These are phyloP conservation scores for Dryadula phaetusa DNA, from an alignment of 2,888 invertebrate genomes.

Conservation along the genomic window DNA sequence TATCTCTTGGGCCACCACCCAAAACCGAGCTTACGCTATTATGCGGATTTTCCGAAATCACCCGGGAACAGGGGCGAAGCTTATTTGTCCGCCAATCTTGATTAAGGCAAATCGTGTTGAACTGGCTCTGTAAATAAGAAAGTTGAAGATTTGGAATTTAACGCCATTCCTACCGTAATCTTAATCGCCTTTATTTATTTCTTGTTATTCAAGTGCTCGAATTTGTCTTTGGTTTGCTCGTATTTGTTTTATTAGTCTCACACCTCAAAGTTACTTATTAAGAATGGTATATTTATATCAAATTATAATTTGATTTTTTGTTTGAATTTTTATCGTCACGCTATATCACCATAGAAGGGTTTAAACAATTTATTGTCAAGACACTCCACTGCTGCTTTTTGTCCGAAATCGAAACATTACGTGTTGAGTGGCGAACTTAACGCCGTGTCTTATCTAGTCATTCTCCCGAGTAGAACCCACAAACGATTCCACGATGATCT, in stretches of 20 bases:
- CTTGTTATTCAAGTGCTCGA: not conserved
- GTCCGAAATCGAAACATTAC: no score
- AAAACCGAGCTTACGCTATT: conserved; percentile 41
- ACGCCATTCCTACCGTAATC: conserved; percentile 21
- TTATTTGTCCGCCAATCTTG: conserved; percentile 54
- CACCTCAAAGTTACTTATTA: not conserved
- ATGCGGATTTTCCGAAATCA: conserved; percentile 43
- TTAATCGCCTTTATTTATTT: conserved; percentile 18
- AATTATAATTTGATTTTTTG: no score
- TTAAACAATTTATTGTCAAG: no score
- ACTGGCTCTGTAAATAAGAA: conserved; percentile 46
- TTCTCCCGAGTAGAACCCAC: no score
- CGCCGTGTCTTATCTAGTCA: no score
- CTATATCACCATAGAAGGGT: no score
- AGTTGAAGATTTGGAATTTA: conserved; percentile 32
- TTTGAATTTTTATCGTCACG: no score
- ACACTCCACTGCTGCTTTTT: no score
- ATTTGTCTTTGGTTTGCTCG: not conserved
- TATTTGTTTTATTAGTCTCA: not conserved
- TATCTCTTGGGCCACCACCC: conserved; percentile 29
- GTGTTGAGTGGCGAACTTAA: no score
- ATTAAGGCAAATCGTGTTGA: conserved; percentile 51
- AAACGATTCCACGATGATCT: no score
- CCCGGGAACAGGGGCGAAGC: conserved; percentile 36
- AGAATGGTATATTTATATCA: no score